A percentile compares a stretch with the other conserved stretches of the same genome.
These are phyloP conservation scores for Nasonia vitripennis DNA, from an alignment of 1,140 invertebrate species.

Conservation along the genomic window DNA sequence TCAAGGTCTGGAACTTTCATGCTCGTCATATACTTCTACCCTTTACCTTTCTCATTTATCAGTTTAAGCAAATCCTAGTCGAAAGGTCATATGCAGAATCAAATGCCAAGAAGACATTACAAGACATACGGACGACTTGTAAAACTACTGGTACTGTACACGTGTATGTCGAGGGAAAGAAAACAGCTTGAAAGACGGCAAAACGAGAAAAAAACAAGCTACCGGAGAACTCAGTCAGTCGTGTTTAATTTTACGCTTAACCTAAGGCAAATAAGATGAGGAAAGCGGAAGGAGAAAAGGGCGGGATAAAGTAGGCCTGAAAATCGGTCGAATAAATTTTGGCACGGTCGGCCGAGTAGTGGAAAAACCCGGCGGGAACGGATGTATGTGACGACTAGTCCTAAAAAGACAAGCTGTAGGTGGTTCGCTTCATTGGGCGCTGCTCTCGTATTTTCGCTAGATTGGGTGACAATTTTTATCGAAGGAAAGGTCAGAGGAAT, in stretches of 20 bases:
- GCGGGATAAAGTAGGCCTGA: not conserved
- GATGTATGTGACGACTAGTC: not conserved
- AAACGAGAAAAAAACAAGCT: not conserved
- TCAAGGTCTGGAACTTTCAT: too few species aligned
- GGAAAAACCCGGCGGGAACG: not conserved
- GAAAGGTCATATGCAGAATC: too few species aligned
- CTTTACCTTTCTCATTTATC: too few species aligned
- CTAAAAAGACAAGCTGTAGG: not conserved
- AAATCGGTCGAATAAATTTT: not conserved
- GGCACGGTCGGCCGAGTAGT: not conserved
- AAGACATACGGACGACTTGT: too few species aligned
- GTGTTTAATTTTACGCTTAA: conserved; percentile 20
- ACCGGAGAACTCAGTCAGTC: not conserved
- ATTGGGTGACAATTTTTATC: too few species aligned
- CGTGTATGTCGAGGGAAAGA: not conserved
- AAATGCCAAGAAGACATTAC: too few species aligned
- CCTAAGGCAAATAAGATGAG: not conserved
- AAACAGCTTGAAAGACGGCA: not conserved
- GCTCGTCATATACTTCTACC: too few species aligned
- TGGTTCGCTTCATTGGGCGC: too few species aligned
- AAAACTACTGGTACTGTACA: too few species aligned
- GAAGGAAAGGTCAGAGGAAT: not conserved
- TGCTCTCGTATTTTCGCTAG: too few species aligned
- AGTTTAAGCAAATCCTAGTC: too few species aligned
- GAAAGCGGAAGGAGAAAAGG: not conserved